phyloP scores from a whole-genome alignment of 2,888 invertebrate species.

The Loripinus fragilis region DNA sequence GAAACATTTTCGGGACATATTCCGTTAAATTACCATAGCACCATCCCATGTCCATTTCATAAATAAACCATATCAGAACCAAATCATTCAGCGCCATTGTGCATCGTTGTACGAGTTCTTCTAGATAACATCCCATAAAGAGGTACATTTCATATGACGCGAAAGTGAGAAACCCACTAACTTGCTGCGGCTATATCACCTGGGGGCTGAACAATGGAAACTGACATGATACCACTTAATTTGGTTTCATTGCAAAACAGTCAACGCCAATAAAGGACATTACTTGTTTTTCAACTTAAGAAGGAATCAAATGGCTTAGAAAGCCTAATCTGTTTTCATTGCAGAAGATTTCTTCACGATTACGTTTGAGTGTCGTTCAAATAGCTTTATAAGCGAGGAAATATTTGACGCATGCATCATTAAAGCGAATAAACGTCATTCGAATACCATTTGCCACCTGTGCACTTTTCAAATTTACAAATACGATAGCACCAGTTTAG shows the following conservation, averaged over 20 bases:
- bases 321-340: conserved; percentile 10
- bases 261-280: conserved; percentile 11
- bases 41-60: no score
- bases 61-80: no score
- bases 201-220: conserved; percentile 37
- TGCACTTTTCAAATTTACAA: no score
- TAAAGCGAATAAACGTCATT: conserved; percentile 9
- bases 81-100: no score
- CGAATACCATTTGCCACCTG: conserved; percentile 13
- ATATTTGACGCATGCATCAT: conserved; percentile 2
- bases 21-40: no score
- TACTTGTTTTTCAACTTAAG: conserved; percentile 3
- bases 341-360: conserved; percentile 13
- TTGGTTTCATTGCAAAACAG: conserved; percentile 8
- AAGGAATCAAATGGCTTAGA: conserved; percentile 8
- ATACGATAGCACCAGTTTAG: no score
- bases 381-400: conserved; percentile 14
- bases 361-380: not conserved
- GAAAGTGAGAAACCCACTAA: conserved; percentile 26
- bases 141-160: conserved; percentile 9
- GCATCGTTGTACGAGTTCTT: no score
- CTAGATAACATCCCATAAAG: no score
- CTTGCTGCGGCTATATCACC: conserved; percentile 49
- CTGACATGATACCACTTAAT: conserved; percentile 33
- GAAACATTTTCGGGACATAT: no score